phyloP scores from a whole-genome alignment of 2,113 vertebrate species.

The Prochilodus magdalenae region DNA sequence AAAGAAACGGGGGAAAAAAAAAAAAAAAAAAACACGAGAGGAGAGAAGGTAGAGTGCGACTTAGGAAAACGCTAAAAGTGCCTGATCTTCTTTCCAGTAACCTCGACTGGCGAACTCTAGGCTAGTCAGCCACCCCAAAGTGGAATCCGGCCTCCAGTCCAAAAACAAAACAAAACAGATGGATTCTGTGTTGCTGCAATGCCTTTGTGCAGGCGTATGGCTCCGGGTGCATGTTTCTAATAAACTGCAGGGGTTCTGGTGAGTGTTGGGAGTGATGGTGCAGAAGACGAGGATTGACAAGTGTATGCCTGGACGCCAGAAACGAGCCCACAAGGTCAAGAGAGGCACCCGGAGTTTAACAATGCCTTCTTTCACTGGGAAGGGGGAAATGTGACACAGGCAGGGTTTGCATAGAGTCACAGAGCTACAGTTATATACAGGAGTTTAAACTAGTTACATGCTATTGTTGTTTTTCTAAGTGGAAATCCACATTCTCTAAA shows the following conservation, averaged over 20 bases:
- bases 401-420: slow-evolving; percentile 18
- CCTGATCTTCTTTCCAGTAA: slow-evolving; percentile 31
- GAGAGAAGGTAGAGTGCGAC: too few species aligned
- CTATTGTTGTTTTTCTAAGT: neutral
- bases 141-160: slow-evolving; percentile 11
- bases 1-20: too few species aligned
- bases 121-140: slow-evolving; percentile 11
- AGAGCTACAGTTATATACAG: neutral
- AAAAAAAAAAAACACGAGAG: neutral
- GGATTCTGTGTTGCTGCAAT: neutral
- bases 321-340: slow-evolving; percentile 31
- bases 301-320: slow-evolving; percentile 41
- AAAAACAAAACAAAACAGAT: neutral
- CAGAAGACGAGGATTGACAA: slow-evolving; percentile 49
- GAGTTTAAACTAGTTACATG: too few species aligned
- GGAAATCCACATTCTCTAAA: too few species aligned
- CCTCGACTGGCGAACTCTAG: neutral
- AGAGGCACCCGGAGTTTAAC: slow-evolving; percentile 21
- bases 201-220: neutral
- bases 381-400: slow-evolving; percentile 26
- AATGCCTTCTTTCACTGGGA: slow-evolving; percentile 37
- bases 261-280: slow-evolving; percentile 41
- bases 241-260: slow-evolving; percentile 46
- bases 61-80: neutral
- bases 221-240: slow-evolving; percentile 43